phyloP scores from a whole-genome alignment of 2,113 vertebrate genomes.

The Craseonycteris thonglongyai region DNA sequence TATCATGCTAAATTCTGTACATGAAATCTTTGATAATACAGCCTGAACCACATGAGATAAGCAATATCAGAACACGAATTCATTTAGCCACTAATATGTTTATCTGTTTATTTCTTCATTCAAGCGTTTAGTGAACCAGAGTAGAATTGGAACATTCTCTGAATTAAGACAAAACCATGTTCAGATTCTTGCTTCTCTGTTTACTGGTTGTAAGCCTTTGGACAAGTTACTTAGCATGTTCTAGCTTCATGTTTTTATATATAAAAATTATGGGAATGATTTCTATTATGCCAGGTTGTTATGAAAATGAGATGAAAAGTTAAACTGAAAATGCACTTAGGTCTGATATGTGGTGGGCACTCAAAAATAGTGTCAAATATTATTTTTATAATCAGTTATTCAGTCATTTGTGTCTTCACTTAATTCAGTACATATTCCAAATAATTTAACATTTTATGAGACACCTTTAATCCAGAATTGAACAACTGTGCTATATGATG shows the following conservation, averaged over 20 bases:
- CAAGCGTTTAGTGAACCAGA: background rate
- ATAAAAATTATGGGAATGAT: background rate
- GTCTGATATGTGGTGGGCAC: background rate
- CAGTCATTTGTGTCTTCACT: background rate
- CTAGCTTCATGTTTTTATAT: background rate
- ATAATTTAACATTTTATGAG: background rate
- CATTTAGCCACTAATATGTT: background rate
- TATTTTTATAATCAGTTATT: background rate
- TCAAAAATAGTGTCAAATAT: background rate
- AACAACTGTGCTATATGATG: background rate
- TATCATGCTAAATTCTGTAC: background rate
- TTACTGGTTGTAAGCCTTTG: background rate
- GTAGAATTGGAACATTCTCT: background rate
- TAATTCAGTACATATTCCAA: constrained; percentile 5
- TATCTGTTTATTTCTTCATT: background rate
- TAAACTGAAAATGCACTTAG: background rate
- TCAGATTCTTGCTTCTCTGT: background rate
- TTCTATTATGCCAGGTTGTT: background rate
- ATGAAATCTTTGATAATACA: background rate
- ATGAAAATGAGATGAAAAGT: background rate
- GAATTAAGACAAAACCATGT: background rate
- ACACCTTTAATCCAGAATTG: background rate
- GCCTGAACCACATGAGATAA: background rate
- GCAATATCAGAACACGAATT: background rate
- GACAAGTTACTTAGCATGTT: background rate